Base-by-base conservation (phyloP, 2,797 vertebrate species). In the Scolopax bukidnonensis region DNA sequence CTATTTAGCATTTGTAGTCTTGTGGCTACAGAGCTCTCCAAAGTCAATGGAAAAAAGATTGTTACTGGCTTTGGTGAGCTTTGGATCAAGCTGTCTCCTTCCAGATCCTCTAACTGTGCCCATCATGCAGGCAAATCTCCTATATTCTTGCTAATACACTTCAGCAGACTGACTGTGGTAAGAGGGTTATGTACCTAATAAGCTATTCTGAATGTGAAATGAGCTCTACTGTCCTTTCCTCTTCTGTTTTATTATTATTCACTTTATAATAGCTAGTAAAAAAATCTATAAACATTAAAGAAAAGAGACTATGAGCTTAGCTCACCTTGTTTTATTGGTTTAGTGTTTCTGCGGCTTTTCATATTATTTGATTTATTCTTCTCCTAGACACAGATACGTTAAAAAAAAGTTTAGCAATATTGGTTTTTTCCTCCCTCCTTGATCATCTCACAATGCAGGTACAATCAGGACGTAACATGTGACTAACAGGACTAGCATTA, bases 291-390 rank as follows among this genome's bases (percentile, higher is more conserved):
- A 91, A 92, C 84, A 96, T 92, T 88, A 83, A 95, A 92, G 90
- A 84, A 86, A 89, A 97, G 78, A 95, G 90, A 95, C 83, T 67
- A 89, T 86, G 90, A 96, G 92, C 90, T 95, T 83, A 92, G 90
- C 97, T 97, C 98, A 99, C 99, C 98, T 91, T 98, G 97, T 97
- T 98, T 99, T 91, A 98, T 97, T 87, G 99, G 97, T 98, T 99
- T 99, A 94, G 98, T 97, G 94, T 98, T 98, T 98, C 98, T 98
- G 96, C 98, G 98, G 90, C 98, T 98, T 98, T 99, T 99, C 89
- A 97, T 98, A 65, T 96, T 96, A 96, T 97, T 97, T 96, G 96
- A 96, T 97, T 98, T 99, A 86, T 98, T 97, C 97, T 99, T 99
- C 97, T 99, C 99, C 99, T 99, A 94, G 84, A 95, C 97, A 95